phyloP scores from a whole-genome alignment of 2,797 vertebrate genomes.

The Coendou prehensilis region DNA sequence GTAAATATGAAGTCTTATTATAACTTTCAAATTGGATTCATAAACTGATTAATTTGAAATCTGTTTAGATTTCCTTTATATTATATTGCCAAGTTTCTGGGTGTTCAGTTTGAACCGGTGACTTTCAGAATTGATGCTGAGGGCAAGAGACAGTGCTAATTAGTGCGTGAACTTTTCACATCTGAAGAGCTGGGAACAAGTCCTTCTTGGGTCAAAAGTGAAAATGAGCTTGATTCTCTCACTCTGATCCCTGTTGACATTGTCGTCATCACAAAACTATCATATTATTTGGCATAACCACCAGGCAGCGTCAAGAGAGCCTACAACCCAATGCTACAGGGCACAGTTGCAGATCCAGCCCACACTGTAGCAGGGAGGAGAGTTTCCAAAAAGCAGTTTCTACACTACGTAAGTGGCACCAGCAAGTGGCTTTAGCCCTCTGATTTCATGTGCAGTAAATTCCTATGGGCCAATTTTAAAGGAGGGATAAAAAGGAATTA shows the following conservation, averaged over 20 bases:
- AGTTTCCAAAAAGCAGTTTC: background rate
- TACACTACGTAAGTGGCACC: background rate
- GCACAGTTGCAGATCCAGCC: background rate
- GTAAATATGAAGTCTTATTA: constrained; percentile 75
- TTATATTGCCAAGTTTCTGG: constrained; percentile 70
- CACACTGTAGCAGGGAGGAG: background rate
- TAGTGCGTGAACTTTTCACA: constrained; percentile 73
- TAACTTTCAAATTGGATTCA: constrained; percentile 66
- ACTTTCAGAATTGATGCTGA: constrained; percentile 75
- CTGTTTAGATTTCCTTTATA: constrained; percentile 70
- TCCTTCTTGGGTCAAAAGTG: constrained; percentile 78
- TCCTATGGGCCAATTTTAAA: background rate
- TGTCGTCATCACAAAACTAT: constrained; percentile 1
- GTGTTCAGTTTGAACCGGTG: constrained; percentile 78
- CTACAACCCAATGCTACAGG: background rate
- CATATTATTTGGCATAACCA: constrained; percentile 34
- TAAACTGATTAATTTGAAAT: constrained; percentile 74
- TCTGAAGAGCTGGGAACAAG: constrained; percentile 77
- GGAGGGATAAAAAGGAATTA: constrained; percentile 63
- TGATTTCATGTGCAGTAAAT: constrained; percentile 48
- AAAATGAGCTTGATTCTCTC: constrained; percentile 78
- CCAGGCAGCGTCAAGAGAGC: background rate
- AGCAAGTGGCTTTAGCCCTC: background rate
- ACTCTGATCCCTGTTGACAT: constrained; percentile 63
- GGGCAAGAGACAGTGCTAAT: constrained; percentile 80